These are phyloP conservation scores for Chelonus formosanus DNA, from an alignment of 2,888 invertebrate species.

Conservation along the genomic window DNA sequence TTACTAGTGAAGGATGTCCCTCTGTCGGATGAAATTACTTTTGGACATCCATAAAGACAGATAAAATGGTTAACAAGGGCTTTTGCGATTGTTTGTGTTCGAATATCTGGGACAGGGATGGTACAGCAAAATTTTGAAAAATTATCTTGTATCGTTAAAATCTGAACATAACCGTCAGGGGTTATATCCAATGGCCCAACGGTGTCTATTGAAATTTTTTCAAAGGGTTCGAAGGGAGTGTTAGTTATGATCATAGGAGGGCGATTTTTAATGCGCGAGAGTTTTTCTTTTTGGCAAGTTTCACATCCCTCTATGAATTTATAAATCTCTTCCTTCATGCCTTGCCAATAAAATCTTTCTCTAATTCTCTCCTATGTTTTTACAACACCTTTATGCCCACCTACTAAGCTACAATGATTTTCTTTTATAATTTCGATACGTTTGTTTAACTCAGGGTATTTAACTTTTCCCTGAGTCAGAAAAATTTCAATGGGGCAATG, in stretches of 20 bases:
- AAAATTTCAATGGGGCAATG: slow-evolving; percentile 5
- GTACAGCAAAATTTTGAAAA: slow-evolving; percentile 29
- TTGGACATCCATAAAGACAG: slow-evolving; percentile 24
- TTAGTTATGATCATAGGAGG: slow-evolving; percentile 40
- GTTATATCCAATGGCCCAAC: slow-evolving; percentile 28
- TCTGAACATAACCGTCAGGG: slow-evolving; percentile 23
- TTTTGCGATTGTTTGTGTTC: slow-evolving; percentile 17
- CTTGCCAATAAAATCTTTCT: slow-evolving; percentile 37
- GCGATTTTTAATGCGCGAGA: slow-evolving; percentile 16
- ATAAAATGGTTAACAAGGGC: slow-evolving; percentile 20
- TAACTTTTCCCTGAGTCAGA: slow-evolving; percentile 18
- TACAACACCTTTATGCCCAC: slow-evolving; percentile 42
- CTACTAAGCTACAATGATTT: slow-evolving; percentile 34
- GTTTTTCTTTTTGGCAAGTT: slow-evolving; percentile 35
- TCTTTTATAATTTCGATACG: slow-evolving; percentile 30
- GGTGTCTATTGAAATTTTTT: slow-evolving; percentile 38
- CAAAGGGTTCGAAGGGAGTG: slow-evolving; percentile 30
- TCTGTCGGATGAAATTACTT: slow-evolving; percentile 18
- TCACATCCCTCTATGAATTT: slow-evolving; percentile 34
- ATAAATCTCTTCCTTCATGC: slow-evolving; percentile 34
- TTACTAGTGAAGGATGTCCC: slow-evolving; percentile 19
- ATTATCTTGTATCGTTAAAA: slow-evolving; percentile 29
- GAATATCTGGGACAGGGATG: slow-evolving; percentile 20
- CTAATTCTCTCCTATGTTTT: slow-evolving; percentile 38
- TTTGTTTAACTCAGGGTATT: slow-evolving; percentile 2